Evolutionary conservation across 2,113 vertebrate species (phyloP).

Genomic region (Urocynchramus pylzowi): DNA sequence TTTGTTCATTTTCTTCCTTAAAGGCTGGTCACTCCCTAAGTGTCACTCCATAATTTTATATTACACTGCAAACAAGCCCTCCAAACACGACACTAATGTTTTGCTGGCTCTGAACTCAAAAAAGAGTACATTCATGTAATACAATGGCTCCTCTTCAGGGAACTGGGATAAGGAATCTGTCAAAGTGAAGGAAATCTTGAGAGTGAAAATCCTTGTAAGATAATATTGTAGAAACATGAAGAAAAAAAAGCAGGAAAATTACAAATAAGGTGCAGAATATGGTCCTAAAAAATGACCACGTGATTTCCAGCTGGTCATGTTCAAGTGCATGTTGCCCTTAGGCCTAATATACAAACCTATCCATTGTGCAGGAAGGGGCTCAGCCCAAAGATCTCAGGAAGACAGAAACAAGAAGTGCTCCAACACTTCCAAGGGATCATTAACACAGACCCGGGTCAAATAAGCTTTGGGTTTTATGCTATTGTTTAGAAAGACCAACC

Average conservation of each 20-base stretch:
- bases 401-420: neutral
- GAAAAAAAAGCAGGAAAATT: neutral
- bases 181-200: neutral
- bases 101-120: neutral
- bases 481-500: neutral
- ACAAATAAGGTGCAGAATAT: neutral
- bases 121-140: rapidly evolving
- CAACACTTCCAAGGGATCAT: neutral
- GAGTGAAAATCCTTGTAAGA: neutral
- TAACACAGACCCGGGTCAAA: rapidly evolving
- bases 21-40: neutral
- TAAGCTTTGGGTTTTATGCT: rapidly evolving
- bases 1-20: neutral
- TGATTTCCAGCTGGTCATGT: neutral
- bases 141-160: neutral
- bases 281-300: rapidly evolving
- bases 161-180: neutral
- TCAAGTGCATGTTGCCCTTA: rapidly evolving
- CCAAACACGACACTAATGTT: neutral
- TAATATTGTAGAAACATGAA: neutral
- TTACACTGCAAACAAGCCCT: neutral
- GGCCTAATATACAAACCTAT: neutral
- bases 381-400: neutral
- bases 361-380: neutral
- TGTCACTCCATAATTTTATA: neutral